Conservation (phyloP, 2,797 vertebrate genomes). For the Pseudochromis fuscus region DNA sequence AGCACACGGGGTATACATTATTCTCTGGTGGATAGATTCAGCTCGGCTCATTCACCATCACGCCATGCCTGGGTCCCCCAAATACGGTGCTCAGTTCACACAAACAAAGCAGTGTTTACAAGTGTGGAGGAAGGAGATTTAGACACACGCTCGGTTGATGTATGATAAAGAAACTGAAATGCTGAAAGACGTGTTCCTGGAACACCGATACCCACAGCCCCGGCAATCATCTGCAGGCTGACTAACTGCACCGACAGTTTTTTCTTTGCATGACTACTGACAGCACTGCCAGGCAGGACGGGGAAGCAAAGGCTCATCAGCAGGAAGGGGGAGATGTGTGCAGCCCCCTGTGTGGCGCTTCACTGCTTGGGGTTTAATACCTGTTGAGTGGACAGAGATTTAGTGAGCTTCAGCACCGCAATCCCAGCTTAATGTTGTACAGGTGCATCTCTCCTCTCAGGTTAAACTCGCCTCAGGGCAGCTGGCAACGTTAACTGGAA, state of each 20-base stretch:
- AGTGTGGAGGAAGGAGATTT: slow-evolving; percentile 23
- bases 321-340: slow-evolving; percentile 50
- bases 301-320: slow-evolving; percentile 56
- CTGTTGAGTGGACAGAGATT: slow-evolving; percentile 81
- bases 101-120: slow-evolving; percentile 50
- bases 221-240: slow-evolving; percentile 50
- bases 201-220: slow-evolving; percentile 6
- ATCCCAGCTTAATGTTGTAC: slow-evolving; percentile 73
- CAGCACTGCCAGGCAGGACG: slow-evolving; percentile 24
- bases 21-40: slow-evolving; percentile 31
- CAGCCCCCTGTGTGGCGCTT: slow-evolving; percentile 53
- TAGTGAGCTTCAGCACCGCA: slow-evolving; percentile 64
- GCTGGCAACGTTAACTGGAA: slow-evolving; percentile 58
- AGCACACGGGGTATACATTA: slow-evolving; percentile 24
- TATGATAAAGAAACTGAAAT: slow-evolving; percentile 11
- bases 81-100: slow-evolving; percentile 13
- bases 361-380: slow-evolving; percentile 72
- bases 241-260: slow-evolving; percentile 22
- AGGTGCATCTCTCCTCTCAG: slow-evolving; percentile 63
- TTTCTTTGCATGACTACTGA: slow-evolving; percentile 41
- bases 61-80: slow-evolving; percentile 25
- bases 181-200: slow-evolving; percentile 22
- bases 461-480: slow-evolving; percentile 67
- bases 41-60: slow-evolving; percentile 18
- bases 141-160: slow-evolving; percentile 32